phyloP scores from a whole-genome alignment of 1,140 invertebrate genomes.

The Pseudomyrmex cubaensis region DNA sequence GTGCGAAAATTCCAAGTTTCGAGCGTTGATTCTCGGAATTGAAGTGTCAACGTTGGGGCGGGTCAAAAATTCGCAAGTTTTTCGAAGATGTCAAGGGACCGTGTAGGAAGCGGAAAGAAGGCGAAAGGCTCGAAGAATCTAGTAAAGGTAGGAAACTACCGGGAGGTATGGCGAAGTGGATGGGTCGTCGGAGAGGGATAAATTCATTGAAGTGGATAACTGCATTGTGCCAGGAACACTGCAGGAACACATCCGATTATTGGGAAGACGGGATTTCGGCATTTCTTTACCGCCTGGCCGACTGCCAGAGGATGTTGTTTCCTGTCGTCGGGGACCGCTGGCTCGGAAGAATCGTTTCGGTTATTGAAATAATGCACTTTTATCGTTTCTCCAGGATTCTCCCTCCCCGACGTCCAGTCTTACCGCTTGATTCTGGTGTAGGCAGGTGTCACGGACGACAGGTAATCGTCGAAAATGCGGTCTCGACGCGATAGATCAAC shows the following conservation, averaged over 20 bases:
- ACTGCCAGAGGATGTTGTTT: constrained; percentile 83
- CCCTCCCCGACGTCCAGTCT: not conserved
- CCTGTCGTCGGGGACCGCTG: constrained; percentile 80
- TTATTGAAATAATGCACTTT: constrained; percentile 84
- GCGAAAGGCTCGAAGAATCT: constrained; percentile 23
- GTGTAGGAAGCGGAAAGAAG: constrained; percentile 13
- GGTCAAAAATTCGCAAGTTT: not conserved
- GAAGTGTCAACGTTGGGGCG: not conserved
- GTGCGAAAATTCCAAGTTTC: not conserved
- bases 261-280: constrained; percentile 81
- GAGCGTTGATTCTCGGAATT: not conserved
- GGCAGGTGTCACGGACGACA: constrained; percentile 18
- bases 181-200: constrained; percentile 71
- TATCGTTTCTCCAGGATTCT: constrained; percentile 74
- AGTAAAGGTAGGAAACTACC: constrained; percentile 23
- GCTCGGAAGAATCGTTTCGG: constrained; percentile 81
- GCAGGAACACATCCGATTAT: constrained; percentile 84
- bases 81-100: not conserved
- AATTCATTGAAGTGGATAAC: constrained; percentile 83
- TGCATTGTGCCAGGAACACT: constrained; percentile 82
- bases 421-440: constrained; percentile 25
- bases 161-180: constrained; percentile 25
- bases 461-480: constrained; percentile 16
- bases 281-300: constrained; percentile 81
- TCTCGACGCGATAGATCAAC: not conserved